Conservation (phyloP, 2,113 vertebrate species). For the Gambusia holbrooki region DNA sequence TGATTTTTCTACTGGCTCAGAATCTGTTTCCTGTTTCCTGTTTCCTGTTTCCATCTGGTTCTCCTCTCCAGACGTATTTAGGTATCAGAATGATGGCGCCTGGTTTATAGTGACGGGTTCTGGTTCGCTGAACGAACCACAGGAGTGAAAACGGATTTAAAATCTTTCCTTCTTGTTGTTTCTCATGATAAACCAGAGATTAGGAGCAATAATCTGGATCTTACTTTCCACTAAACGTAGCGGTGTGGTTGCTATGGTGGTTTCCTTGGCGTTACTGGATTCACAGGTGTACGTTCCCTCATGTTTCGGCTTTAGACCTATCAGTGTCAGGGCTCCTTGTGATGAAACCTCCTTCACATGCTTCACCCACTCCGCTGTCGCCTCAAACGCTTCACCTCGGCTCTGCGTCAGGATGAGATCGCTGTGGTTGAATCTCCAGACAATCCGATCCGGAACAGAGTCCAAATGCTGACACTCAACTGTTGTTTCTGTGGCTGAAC, state of each 20-base stretch:
- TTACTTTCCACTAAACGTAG: neutral
- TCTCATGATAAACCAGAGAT: neutral
- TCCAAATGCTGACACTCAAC: conserved; percentile 34
- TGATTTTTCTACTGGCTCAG: neutral
- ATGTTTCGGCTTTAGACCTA: neutral
- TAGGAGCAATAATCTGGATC: neutral
- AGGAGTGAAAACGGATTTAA: too few relatives aligned
- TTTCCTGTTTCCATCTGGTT: neutral
- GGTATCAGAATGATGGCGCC: neutral
- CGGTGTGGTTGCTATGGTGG: neutral
- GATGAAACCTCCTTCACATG: conserved; percentile 25
- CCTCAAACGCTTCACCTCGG: fast-evolving
- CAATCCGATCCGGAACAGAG: neutral
- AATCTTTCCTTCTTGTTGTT: too few relatives aligned
- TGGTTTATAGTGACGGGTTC: neutral
- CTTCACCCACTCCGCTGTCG: conserved; percentile 25
- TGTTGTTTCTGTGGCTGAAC: neutral
- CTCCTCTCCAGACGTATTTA: too few relatives aligned
- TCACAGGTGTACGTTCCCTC: conserved; percentile 61
- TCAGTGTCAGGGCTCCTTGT: conserved; percentile 32
- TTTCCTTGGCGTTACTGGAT: neutral
- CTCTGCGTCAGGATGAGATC: conserved; percentile 16
- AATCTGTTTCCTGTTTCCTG: neutral
- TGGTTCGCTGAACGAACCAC: neutral
- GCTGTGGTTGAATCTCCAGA: conserved; percentile 37